Conservation (phyloP, 2,888 invertebrate genomes). For the Bibio marci region DNA sequence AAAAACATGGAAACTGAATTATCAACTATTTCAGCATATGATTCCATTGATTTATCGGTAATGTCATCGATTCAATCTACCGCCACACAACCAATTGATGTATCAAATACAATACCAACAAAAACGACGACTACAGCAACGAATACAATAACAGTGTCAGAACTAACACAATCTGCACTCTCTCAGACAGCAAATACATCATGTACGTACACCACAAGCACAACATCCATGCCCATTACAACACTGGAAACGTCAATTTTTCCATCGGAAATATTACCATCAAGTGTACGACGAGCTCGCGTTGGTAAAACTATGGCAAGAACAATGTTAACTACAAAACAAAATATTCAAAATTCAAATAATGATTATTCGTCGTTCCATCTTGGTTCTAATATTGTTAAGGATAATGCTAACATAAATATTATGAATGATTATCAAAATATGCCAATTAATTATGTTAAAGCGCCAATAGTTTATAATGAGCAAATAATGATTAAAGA, state of each 20-base stretch:
- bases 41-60: slow-evolving; percentile 48
- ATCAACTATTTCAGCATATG: slow-evolving; percentile 43
- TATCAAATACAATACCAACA: no score
- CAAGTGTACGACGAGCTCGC: slow-evolving; percentile 32
- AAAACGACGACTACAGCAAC: slow-evolving; percentile 1
- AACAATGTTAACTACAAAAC: slow-evolving; percentile 33
- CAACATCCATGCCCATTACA: slow-evolving; percentile 11
- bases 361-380: no score
- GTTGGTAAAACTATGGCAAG: slow-evolving; percentile 51
- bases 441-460: no score
- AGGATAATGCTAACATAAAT: no score
- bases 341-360: no score
- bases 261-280: slow-evolving; percentile 1
- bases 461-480: background rate
- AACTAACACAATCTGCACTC: no score
- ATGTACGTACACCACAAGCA: slow-evolving; percentile 11
- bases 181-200: no score
- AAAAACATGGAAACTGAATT: slow-evolving; percentile 16
- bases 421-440: no score
- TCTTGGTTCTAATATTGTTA: no score
- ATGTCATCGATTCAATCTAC: slow-evolving; percentile 32
- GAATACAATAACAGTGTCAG: background rate
- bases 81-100: slow-evolving; percentile 8
- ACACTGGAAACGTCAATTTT: no score
- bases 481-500: background rate